phyloP scores from a whole-genome alignment of 2,113 vertebrate genomes.

The Sorex fumeus region DNA sequence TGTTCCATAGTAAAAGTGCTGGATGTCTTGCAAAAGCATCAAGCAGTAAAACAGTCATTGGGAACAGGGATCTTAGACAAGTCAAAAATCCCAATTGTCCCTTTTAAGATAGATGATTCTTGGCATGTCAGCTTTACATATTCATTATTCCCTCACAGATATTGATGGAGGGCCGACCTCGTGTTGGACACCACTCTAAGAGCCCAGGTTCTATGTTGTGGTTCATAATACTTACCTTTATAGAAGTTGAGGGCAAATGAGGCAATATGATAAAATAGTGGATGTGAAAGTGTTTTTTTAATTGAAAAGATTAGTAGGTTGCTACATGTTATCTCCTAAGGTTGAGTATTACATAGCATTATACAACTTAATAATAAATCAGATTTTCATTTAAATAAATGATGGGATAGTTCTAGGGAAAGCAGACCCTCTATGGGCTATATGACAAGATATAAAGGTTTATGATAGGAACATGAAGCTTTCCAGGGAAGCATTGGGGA shows the following conservation, averaged over 20 bases:
- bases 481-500: not conserved
- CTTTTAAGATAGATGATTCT: not conserved
- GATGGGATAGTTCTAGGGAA: not conserved
- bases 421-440: not conserved
- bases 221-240: not conserved
- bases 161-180: not conserved
- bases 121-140: not conserved
- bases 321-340: slow-evolving; percentile 3
- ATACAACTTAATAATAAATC: slow-evolving; percentile 26
- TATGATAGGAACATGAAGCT: rapidly evolving
- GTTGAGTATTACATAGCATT: not conserved
- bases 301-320: not conserved
- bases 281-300: not conserved
- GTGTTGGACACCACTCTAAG: not conserved
- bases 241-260: not conserved
- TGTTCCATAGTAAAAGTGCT: not conserved
- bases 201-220: not conserved
- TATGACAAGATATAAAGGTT: not conserved
- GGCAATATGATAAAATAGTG: not conserved
- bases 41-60: too few relatives aligned
- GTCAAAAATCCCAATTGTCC: not conserved
- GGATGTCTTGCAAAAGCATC: not conserved
- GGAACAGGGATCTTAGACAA: not conserved
- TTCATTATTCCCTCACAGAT: not conserved
- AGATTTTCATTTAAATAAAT: slow-evolving; percentile 41